phyloP scores from a whole-genome alignment of 2,113 vertebrate species.

The Sisor rabdophorus region DNA sequence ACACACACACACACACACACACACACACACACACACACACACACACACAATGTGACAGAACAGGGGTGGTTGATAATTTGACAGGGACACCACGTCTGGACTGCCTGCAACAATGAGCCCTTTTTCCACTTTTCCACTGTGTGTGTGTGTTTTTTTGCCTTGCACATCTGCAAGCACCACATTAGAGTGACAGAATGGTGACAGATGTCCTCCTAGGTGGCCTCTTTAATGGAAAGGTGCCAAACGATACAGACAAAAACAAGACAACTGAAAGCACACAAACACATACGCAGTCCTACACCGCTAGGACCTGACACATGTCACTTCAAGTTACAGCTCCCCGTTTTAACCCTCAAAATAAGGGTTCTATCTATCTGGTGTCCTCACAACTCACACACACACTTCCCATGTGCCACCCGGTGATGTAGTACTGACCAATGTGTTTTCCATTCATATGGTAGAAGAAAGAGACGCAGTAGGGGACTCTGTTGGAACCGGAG shows the following conservation, averaged over 20 bases:
- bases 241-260: conserved; percentile 3
- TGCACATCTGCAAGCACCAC: conserved; percentile 22
- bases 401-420: background rate
- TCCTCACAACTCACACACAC: conserved; percentile 13
- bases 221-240: conserved; percentile 21
- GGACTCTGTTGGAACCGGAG: conserved; percentile 77
- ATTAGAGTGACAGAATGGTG: conserved; percentile 39
- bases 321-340: conserved; percentile 40
- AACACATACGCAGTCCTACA: background rate
- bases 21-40: background rate
- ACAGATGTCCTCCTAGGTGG: conserved; percentile 35
- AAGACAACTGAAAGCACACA: conserved; percentile 11
- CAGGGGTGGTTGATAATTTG: conserved; percentile 5
- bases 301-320: conserved; percentile 23
- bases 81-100: background rate
- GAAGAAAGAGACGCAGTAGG: conserved; percentile 95
- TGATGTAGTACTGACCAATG: conserved; percentile 79
- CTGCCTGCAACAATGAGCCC: background rate
- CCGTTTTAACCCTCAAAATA: conserved; percentile 38
- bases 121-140: conserved; percentile 7
- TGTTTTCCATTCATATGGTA: conserved; percentile 98
- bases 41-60: conserved; percentile 12
- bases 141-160: conserved; percentile 16
- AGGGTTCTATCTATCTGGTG: conserved; percentile 39
- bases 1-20: conserved; percentile 16